These are phyloP conservation scores for Pecten maximus DNA, from an alignment of 2,888 invertebrate genomes.

Conservation along the genomic window DNA sequence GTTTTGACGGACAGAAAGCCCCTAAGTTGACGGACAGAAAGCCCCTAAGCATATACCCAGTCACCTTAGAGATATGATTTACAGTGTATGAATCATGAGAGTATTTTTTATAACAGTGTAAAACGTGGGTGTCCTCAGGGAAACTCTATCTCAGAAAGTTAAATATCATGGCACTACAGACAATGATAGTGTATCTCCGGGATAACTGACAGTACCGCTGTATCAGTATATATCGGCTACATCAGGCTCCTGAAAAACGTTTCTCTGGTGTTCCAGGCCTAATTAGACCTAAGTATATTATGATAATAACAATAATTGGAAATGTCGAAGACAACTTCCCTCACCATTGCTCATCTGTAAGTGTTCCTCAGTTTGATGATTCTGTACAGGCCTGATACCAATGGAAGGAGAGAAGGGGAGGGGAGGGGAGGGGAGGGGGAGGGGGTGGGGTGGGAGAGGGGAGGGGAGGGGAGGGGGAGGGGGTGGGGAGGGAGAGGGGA, in stretches of 20 bases:
- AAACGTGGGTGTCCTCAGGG: neutral
- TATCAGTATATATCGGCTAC: no score
- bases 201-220: neutral
- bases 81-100: neutral
- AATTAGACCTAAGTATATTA: neutral
- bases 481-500: neutral
- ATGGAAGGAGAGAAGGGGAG: neutral
- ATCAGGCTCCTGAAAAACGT: no score
- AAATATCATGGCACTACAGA: neutral
- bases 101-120: neutral
- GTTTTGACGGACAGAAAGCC: neutral
- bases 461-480: neutral
- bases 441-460: neutral
- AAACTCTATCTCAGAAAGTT: neutral
- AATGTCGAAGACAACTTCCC: neutral
- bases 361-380: neutral
- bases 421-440: neutral
- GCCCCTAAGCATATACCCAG: neutral
- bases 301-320: conserved; percentile 23
- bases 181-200: neutral
- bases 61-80: neutral
- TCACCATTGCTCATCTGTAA: neutral
- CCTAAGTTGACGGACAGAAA: neutral
- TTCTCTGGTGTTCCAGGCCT: neutral
- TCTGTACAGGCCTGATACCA: neutral